phyloP scores from a whole-genome alignment of 1,140 invertebrate genomes.

The Cydia amplana region DNA sequence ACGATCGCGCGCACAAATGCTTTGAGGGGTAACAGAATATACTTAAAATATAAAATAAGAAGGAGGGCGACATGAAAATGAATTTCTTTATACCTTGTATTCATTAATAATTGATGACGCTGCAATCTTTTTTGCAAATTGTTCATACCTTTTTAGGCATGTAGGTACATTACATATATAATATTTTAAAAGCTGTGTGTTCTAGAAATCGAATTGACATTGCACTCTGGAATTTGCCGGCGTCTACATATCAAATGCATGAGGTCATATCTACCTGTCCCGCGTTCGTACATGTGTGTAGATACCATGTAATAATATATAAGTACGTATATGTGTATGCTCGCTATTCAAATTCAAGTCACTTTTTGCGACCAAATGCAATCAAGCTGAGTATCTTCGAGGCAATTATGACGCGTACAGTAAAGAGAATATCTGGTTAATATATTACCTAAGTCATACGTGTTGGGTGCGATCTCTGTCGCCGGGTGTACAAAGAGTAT shows the following conservation, averaged over 20 bases:
- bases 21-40: too few relatives aligned
- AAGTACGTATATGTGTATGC: not conserved
- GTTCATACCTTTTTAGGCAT: too few relatives aligned
- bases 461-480: not conserved
- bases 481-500: not conserved
- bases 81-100: too few relatives aligned
- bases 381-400: constrained; percentile 17
- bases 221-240: not conserved
- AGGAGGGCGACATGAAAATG: too few relatives aligned
- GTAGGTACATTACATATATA: too few relatives aligned
- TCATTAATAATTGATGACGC: too few relatives aligned
- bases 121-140: too few relatives aligned
- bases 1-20: too few relatives aligned
- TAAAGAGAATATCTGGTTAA: constrained; percentile 2
- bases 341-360: constrained; percentile 24
- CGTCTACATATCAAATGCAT: not conserved
- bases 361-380: constrained; percentile 28
- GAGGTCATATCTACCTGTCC: constrained; percentile 13
- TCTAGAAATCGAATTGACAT: not conserved
- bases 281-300: not conserved
- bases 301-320: not conserved
- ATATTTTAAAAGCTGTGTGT: not conserved
- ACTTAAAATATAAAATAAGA: too few relatives aligned
- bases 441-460: not conserved
- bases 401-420: constrained; percentile 9